phyloP scores from a whole-genome alignment of 2,113 vertebrate species.

The Salvator merianae region DNA sequence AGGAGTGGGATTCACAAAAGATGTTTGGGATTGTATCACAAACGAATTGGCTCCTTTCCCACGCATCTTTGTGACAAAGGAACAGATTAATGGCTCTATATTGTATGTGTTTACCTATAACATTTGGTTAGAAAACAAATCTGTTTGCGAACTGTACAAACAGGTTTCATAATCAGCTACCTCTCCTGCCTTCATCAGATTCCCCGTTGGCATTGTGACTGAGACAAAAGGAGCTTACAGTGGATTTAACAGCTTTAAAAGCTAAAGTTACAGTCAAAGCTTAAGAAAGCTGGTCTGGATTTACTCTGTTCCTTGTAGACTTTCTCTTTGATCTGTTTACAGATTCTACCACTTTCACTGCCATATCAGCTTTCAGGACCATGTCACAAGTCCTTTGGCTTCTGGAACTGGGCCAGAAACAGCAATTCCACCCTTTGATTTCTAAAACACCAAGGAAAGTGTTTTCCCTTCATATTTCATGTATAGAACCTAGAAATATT shows the following conservation, averaged over 20 bases:
- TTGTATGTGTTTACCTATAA: neutral
- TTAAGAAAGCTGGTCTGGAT: neutral
- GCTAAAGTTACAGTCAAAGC: neutral
- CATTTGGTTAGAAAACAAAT: neutral
- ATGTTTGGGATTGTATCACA: too few species aligned
- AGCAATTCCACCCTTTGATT: neutral
- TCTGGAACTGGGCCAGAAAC: neutral
- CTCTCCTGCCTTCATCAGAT: neutral
- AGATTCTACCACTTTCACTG: neutral
- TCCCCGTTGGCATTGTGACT: neutral
- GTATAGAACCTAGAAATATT: neutral
- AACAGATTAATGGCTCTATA: neutral
- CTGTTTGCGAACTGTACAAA: neutral
- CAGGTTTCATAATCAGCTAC: neutral
- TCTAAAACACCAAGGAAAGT: constrained; percentile 8
- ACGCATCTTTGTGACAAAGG: neutral
- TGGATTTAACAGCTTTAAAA: neutral
- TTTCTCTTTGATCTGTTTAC: neutral
- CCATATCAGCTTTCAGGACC: neutral
- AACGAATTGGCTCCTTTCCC: neutral
- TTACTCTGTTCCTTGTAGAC: neutral
- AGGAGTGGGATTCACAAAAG: too few species aligned
- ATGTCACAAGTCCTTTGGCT: neutral
- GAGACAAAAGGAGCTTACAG: neutral
- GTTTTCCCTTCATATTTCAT: neutral